Percentiles rank a stretch among this genome's conserved stretches.
phyloP scores from a whole-genome alignment of 2,113 vertebrate species.

The Campylomormyrus numenius region DNA sequence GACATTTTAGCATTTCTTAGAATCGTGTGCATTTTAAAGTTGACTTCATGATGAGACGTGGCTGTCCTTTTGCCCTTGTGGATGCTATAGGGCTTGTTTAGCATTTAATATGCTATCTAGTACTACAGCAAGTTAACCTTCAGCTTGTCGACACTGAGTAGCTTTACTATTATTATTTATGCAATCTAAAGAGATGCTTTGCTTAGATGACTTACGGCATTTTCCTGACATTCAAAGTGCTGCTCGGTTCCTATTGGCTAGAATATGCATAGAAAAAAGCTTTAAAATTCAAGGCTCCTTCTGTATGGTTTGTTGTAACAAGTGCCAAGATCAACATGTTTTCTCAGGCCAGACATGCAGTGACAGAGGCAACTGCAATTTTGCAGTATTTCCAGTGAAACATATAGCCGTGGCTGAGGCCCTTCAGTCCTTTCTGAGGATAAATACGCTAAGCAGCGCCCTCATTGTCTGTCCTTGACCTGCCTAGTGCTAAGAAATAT shows the following conservation, averaged over 20 bases:
- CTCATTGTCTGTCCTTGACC: background rate
- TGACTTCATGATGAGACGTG: background rate
- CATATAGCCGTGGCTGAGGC: background rate
- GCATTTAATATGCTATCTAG: background rate
- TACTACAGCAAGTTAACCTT: background rate
- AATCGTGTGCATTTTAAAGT: background rate
- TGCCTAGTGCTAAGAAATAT: background rate
- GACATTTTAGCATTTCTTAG: background rate
- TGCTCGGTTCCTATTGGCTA: background rate
- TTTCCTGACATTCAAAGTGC: background rate
- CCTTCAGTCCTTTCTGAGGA: background rate
- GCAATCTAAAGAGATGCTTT: background rate
- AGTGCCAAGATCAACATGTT: background rate
- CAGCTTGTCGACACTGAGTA: background rate
- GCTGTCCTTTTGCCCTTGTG: background rate
- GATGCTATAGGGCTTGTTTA: background rate
- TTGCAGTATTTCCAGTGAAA: background rate
- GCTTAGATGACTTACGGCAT: background rate
- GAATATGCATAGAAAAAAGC: background rate
- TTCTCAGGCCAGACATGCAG: too few relatives aligned
- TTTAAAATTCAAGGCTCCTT: background rate
- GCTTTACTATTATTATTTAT: background rate
- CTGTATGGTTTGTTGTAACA: background rate
- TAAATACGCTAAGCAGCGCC: background rate
- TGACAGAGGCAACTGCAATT: background rate